Evolutionary conservation across 2,113 vertebrate species (phyloP), one percentile per base, ranked within the genome.

Genomic region (Clarias macrocephalus): DNA sequence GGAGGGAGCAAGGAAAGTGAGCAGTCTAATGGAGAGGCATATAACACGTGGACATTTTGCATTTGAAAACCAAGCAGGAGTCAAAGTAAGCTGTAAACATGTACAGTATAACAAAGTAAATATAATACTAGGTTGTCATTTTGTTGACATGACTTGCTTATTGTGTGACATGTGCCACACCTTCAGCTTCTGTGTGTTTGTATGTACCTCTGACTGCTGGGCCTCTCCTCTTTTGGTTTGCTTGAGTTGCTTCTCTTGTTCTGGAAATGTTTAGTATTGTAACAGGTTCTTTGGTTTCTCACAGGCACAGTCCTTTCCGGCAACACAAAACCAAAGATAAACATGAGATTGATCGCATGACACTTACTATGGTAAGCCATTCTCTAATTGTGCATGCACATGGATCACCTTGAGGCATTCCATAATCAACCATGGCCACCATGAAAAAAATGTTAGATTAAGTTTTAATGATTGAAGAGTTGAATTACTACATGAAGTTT

Each of bases 291-390:
- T 83, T 89, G 87, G 42, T n/a, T 88, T 48, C 52, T 85, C 57
- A 62, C 72, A 99, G 98, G 73, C 98, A 99, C 96, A 99, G 98
- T 93, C 98, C 98, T 65, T 99, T 99, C 95, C 95, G 98, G 85
- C 98, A 99, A 89, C 98, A 99, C 94, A 99, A 99, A 96, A 99
- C 98, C 96, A 99, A 99, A 97, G 98, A 99, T 89, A 99, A 99
- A 95, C 98, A 99, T 0, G 98, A 99, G 94, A 99, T 99, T 0
- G 98, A 99, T 95, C 96, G 98, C 87, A 98, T 99, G 98, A 99
- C 98, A 0, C 97, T 99, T 86, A 99, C 98, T 7, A 96, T 97
- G 98, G 98, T 99, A 96, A 97, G 96, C 25, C 18, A 33, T 18
- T 30, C 33, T 28, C 30, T 25, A 48, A 13, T 23, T 11, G 16